These are phyloP conservation scores for Watsonalla binaria DNA, from an alignment of 2,888 invertebrate genomes.

Conservation along the genomic window DNA sequence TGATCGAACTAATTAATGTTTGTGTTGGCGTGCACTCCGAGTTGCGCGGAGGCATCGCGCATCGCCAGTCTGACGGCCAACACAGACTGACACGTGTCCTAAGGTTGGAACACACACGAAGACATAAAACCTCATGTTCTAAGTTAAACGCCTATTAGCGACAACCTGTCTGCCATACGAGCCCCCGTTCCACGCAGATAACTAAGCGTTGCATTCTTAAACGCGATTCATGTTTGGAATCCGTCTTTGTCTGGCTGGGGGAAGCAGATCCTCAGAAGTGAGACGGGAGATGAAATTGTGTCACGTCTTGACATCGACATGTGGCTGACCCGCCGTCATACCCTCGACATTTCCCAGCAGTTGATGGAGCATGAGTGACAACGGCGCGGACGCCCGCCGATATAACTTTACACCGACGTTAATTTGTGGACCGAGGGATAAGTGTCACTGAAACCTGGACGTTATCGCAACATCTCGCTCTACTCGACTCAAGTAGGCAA, in stretches of 20 bases:
- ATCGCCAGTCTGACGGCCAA: conserved; percentile 48
- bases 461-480: conserved; percentile 63
- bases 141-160: conserved; percentile 74
- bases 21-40: conserved; percentile 56
- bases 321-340: conserved; percentile 74
- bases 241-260: conserved; percentile 66
- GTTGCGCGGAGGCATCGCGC: conserved; percentile 53
- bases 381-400: conserved; percentile 52
- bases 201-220: conserved; percentile 60
- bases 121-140: conserved; percentile 63
- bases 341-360: conserved; percentile 69
- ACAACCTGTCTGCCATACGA: conserved; percentile 71
- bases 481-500: conserved; percentile 55
- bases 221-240: conserved; percentile 48
- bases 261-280: conserved; percentile 55
- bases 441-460: conserved; percentile 51
- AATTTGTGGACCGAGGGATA: conserved; percentile 63
- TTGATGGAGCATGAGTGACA: conserved; percentile 79
- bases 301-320: conserved; percentile 66
- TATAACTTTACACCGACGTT: conserved; percentile 72
- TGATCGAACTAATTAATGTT: conserved; percentile 54
- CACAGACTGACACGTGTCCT: conserved; percentile 62
- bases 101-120: conserved; percentile 66
- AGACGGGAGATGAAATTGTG: conserved; percentile 68
- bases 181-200: conserved; percentile 63